Evolutionary conservation across 2,113 vertebrate genomes (phyloP), one percentile per base, ranked within the genome.

Genomic region (Todiramphus saurophagus): DNA sequence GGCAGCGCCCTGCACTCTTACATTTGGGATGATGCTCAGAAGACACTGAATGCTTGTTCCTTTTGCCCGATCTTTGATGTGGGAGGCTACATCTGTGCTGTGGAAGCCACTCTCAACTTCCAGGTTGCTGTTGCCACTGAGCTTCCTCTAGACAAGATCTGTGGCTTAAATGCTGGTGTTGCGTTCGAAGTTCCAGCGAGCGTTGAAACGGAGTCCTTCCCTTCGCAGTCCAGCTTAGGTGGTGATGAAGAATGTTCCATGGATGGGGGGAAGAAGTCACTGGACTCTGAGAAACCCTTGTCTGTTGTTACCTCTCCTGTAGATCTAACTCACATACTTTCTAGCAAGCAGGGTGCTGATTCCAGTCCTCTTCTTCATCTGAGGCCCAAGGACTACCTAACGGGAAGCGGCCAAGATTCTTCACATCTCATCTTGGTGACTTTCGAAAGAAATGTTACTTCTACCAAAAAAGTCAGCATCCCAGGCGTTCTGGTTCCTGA

Each of bases 401-500:
- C 98, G 0, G 99, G 98, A 84, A 98, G 98, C 0, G 99, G 99
- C 24, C 98, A 99, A 79, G 99, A 99, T 97, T 99, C 99, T 23
- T 99, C 99, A 5, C 98, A 99, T 94, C 98, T 99, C 89, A 98
- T 99, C 94, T 94, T 99, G 90, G 98, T 99, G 82, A 99, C 98
- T 10, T 99, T 99, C 16, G 99, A 99, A 83, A 98, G 97, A n/a
- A 99, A 98, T 78, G 98, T 98, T 63, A 99, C 98, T 1, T 98
- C 98, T 73, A 99, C 98, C 37, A 98, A 98, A 90, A 99, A 98
- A 96, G 99, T 99, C 37, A 98, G 98, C 84, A 98, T 99, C 62
- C 99, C 99, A 1, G 99, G 99, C n/a, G 98, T 99, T 94, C 95
- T 99, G 95, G 99, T 99, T 51, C 99, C 99, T 9, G 99, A 99